A percentile compares a stretch with the other conserved stretches of the same genome.
Evolutionary conservation across 64 coral and sea anemone species (phyloP).

Genomic region (Montipora sp.): DNA sequence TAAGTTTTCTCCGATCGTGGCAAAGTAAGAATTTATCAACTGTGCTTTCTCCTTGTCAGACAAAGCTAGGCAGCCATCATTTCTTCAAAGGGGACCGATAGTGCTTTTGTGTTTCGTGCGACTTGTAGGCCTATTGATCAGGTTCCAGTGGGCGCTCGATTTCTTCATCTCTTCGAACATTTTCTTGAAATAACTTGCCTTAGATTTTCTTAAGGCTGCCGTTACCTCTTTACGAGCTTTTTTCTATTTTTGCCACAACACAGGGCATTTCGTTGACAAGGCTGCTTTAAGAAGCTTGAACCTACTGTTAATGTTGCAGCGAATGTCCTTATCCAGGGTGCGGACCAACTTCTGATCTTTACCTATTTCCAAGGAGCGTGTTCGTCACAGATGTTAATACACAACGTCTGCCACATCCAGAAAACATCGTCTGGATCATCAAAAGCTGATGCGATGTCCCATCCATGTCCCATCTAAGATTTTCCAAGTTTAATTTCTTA

Average conservation of each 20-base stretch:
- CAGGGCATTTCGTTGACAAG: background rate
- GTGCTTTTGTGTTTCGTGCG: background rate
- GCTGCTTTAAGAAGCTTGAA: constrained; percentile 55
- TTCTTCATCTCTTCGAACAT: background rate
- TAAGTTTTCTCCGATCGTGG: background rate
- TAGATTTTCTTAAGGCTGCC: constrained; percentile 22
- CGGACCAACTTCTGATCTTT: constrained; percentile 21
- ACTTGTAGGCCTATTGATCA: constrained; percentile 14
- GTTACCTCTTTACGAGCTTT: constrained; percentile 37
- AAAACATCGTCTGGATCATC: constrained; percentile 16
- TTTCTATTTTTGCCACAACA: constrained; percentile 43
- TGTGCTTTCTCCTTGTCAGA: background rate
- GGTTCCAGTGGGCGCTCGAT: constrained; percentile 11
- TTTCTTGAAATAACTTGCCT: constrained; percentile 24
- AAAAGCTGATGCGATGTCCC: constrained; percentile 22
- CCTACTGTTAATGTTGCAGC: constrained; percentile 31
- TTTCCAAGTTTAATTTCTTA: constrained; percentile 18
- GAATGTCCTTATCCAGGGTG: constrained; percentile 34
- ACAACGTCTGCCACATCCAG: constrained; percentile 27
- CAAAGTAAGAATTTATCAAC: constrained; percentile 2
- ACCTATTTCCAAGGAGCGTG: constrained; percentile 34
- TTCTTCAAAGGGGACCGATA: constrained; percentile 6
- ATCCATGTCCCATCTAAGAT: constrained; percentile 40
- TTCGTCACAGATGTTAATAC: constrained; percentile 22
- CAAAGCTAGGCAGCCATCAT: background rate